Percentiles rank a stretch among this genome's conserved stretches.
Evolutionary conservation across 2,113 vertebrate species (phyloP).

Genomic region (Setophaga kirtlandii): DNA sequence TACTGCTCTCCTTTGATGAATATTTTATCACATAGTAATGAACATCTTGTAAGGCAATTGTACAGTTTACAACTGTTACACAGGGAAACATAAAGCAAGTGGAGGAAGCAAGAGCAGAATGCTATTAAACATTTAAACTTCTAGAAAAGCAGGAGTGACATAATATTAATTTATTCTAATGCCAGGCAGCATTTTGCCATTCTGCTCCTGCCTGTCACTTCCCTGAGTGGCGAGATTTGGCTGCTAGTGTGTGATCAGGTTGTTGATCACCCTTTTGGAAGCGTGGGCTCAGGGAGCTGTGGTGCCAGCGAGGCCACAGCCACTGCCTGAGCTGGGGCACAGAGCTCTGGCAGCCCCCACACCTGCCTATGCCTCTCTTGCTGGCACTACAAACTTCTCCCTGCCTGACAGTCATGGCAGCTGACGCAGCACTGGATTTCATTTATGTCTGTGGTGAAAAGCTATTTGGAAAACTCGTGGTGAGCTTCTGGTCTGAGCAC

Average conservation of each 20-base stretch:
- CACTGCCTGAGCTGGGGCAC: neutral
- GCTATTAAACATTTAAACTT: neutral
- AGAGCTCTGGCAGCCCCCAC: neutral
- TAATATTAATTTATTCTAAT: neutral
- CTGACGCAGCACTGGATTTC: neutral
- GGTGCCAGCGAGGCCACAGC: neutral
- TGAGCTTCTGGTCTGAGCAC: neutral
- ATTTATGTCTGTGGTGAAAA: neutral
- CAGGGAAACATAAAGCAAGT: neutral
- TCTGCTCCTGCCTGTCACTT: neutral
- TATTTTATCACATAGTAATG: constrained; percentile 69
- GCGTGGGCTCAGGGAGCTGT: rapidly evolving
- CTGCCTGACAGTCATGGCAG: neutral
- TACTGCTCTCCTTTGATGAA: constrained; percentile 52
- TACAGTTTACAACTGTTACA: neutral
- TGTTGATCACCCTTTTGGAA: neutral
- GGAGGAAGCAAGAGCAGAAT: neutral
- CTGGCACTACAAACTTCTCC: neutral
- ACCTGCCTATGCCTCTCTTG: neutral
- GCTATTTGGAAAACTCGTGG: neutral
- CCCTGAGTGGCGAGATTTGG: neutral
- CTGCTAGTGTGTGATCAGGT: neutral
- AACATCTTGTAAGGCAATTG: constrained; percentile 47
- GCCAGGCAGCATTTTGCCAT: neutral
- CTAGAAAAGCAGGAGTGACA: neutral